Evolutionary conservation across 1,140 invertebrate genomes (phyloP).

Genomic region (Globodera rostochiensis): DNA sequence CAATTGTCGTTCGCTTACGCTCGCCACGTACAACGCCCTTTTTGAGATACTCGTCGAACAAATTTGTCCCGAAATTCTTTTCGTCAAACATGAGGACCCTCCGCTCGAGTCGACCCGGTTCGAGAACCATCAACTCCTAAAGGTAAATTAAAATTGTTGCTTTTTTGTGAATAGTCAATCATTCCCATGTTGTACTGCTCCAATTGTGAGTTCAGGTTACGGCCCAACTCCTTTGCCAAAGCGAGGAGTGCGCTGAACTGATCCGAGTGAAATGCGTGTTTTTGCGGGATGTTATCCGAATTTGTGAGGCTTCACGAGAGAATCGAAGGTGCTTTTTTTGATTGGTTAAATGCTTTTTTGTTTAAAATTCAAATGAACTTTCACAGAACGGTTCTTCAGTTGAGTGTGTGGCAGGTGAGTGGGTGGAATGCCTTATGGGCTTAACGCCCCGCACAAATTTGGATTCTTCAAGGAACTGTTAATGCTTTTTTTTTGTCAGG

Average conservation of each 20-base stretch:
- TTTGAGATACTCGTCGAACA: slow-evolving; percentile 95
- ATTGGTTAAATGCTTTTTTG: not conserved
- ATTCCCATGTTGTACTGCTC: no score
- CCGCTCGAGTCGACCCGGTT: slow-evolving; percentile 89
- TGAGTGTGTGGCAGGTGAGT: slow-evolving; percentile 26
- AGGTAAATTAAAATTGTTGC: slow-evolving; percentile 74
- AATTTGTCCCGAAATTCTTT: slow-evolving; percentile 88
- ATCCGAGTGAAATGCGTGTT: slow-evolving; percentile 86
- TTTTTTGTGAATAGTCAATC: not conserved
- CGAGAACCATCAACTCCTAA: slow-evolving; percentile 98
- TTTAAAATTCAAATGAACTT: slow-evolving; percentile 7
- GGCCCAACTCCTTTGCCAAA: slow-evolving; percentile 91
- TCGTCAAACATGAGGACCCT: slow-evolving; percentile 71
- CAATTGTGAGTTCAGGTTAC: slow-evolving; percentile 72
- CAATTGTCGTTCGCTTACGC: slow-evolving; percentile 77
- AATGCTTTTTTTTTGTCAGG: slow-evolving; percentile 71
- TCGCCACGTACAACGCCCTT: slow-evolving; percentile 96
- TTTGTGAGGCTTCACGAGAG: slow-evolving; percentile 95
- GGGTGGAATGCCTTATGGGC: not conserved
- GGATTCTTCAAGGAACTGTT: no score
- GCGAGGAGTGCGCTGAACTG: slow-evolving; percentile 85
- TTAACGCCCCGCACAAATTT: no score
- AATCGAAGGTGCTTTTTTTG: slow-evolving; percentile 74
- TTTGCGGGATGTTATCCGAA: slow-evolving; percentile 90
- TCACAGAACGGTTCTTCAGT: slow-evolving; percentile 17